Conservation (phyloP, 2,888 invertebrate species). For the Neoscelio sp. region DNA sequence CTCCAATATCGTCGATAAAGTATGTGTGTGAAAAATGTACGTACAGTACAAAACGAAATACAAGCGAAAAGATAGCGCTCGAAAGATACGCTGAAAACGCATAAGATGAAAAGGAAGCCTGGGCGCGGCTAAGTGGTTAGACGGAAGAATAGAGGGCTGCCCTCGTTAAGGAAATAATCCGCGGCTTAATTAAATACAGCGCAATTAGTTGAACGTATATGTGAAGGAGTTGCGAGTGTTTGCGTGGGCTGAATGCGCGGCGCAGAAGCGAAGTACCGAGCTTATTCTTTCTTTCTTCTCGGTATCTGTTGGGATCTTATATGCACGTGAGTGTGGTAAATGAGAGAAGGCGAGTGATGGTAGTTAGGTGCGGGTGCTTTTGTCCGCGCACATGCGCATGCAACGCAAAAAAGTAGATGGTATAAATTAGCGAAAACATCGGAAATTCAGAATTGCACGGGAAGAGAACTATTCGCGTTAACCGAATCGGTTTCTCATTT, state of each 20-base stretch:
- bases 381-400: slow-evolving; percentile 11
- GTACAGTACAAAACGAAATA: slow-evolving; percentile 3
- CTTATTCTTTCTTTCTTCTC: slow-evolving; percentile 12
- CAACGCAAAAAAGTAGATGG: slow-evolving; percentile 11
- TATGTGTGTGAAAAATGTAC: background rate
- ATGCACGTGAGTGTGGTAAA: slow-evolving; percentile 24
- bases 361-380: background rate
- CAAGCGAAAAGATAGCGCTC: slow-evolving; percentile 19
- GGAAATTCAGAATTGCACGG: slow-evolving; percentile 8
- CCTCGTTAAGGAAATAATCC: slow-evolving; percentile 77
- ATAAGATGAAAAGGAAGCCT: slow-evolving; percentile 67
- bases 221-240: slow-evolving; percentile 20
- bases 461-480: slow-evolving; percentile 19
- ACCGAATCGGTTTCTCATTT: slow-evolving; percentile 29
- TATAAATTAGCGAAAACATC: slow-evolving; percentile 16
- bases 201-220: slow-evolving; percentile 74
- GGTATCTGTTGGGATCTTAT: slow-evolving; percentile 26
- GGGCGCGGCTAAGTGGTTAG: slow-evolving; percentile 64
- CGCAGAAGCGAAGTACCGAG: slow-evolving; percentile 25
- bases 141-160: slow-evolving; percentile 71
- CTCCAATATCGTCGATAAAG: background rate
- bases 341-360: slow-evolving; percentile 16
- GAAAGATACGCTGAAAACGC: slow-evolving; percentile 60
- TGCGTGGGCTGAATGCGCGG: slow-evolving; percentile 15
- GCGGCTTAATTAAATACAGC: slow-evolving; percentile 77